Evolutionary conservation across 1,140 invertebrate species (phyloP).

Genomic region (Eupristina koningsbergeri): DNA sequence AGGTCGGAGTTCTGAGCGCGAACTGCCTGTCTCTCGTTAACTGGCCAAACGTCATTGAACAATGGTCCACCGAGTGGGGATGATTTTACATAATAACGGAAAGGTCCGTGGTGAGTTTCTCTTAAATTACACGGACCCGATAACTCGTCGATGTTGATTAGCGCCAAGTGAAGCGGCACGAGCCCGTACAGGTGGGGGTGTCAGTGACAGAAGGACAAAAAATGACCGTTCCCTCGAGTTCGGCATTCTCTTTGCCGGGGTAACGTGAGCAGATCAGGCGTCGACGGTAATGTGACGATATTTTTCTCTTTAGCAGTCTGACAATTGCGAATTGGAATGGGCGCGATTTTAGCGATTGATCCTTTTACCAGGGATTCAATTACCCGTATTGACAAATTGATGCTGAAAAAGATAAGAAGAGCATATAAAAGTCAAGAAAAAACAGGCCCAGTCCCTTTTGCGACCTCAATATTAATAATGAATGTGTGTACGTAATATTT

Average conservation of each 20-base stretch:
- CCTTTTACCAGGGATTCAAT: no score
- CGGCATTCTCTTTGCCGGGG: no score
- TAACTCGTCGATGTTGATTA: conserved; percentile 70
- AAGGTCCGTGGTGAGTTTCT: conserved; percentile 70
- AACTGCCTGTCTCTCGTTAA: conserved; percentile 50
- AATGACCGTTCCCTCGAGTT: background rate
- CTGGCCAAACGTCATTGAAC: conserved; percentile 5
- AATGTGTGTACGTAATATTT: no score
- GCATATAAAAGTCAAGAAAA: background rate
- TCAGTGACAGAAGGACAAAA: conserved; percentile 1
- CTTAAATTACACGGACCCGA: conserved; percentile 67
- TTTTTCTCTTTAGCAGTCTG: no score
- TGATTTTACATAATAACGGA: conserved; percentile 73
- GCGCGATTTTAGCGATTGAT: background rate
- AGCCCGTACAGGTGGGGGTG: background rate
- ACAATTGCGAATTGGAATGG: no score
- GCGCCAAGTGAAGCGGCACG: conserved; percentile 70
- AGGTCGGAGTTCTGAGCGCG: conserved; percentile 45
- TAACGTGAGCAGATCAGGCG: no score
- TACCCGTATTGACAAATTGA: background rate
- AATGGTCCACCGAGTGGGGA: conserved; percentile 50
- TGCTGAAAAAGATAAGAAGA: background rate
- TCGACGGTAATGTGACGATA: no score
- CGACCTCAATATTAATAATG: conserved; percentile 28
- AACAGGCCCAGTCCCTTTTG: background rate